These are phyloP conservation scores for Cephalophus harveyi DNA, from an alignment of 2,113 vertebrate species.

Conservation along the genomic window DNA sequence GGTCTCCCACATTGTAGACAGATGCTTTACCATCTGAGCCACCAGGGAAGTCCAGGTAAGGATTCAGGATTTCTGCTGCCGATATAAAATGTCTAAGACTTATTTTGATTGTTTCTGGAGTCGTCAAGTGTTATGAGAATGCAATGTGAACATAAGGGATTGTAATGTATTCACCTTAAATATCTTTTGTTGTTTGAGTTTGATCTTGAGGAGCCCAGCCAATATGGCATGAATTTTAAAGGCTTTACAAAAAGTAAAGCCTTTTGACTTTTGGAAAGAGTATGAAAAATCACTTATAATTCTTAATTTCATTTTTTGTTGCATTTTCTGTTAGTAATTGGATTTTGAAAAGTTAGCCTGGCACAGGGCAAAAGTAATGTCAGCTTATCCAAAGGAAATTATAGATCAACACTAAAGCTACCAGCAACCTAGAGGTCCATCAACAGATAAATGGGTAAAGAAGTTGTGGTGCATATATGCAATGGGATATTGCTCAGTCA, in stretches of 20 bases:
- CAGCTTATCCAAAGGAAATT: background rate
- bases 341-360: background rate
- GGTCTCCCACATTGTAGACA: no score
- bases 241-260: background rate
- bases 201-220: background rate
- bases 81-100: slow-evolving; percentile 2
- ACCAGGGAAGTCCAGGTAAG: background rate
- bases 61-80: background rate
- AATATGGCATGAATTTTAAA: background rate
- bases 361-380: background rate
- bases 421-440: background rate
- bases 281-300: background rate
- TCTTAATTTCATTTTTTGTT: background rate
- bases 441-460: background rate
- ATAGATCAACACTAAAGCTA: background rate
- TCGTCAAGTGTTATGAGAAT: background rate
- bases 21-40: no score
- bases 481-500: background rate
- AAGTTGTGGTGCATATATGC: background rate
- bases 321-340: background rate
- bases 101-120: background rate
- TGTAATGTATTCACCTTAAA: background rate
- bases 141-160: background rate
- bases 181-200: background rate
- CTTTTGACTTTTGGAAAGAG: background rate